These are phyloP conservation scores for Valencia hispanica DNA, from an alignment of 2,797 vertebrate species.

Conservation along the genomic window DNA sequence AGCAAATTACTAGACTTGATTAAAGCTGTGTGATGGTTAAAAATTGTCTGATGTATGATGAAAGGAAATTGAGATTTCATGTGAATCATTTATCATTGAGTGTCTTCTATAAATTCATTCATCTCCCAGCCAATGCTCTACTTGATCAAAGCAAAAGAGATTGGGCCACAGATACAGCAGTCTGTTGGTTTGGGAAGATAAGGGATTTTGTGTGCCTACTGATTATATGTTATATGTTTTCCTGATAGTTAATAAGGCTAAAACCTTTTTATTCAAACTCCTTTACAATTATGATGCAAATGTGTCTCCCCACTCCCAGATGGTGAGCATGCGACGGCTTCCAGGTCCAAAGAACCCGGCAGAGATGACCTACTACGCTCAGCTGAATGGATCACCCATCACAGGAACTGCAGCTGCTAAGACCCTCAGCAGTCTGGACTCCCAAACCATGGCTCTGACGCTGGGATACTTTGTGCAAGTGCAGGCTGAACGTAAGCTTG, in stretches of 20 bases:
- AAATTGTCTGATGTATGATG: slow-evolving; percentile 63
- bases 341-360: slow-evolving; percentile 93
- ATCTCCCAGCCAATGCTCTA: slow-evolving; percentile 38
- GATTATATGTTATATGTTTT: neutral
- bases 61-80: slow-evolving; percentile 60
- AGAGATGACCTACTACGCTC: slow-evolving; percentile 94
- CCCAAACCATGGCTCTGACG: slow-evolving; percentile 96
- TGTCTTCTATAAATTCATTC: slow-evolving; percentile 44
- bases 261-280: slow-evolving; percentile 1
- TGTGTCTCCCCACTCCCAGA: slow-evolving; percentile 72
- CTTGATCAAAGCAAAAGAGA: slow-evolving; percentile 50
- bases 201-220: neutral
- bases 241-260: neutral
- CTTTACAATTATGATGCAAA: neutral
- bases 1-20: slow-evolving; percentile 62
- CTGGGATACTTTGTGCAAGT: slow-evolving; percentile 95
- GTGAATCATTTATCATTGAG: slow-evolving; percentile 54
- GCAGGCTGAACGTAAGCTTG: slow-evolving; percentile 93
- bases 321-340: slow-evolving; percentile 94
- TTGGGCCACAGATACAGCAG: slow-evolving; percentile 15
- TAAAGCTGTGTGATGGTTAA: slow-evolving; percentile 53
- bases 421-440: slow-evolving; percentile 94
- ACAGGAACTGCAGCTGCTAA: slow-evolving; percentile 91
- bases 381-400: slow-evolving; percentile 89
- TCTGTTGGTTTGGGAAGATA: slow-evolving; percentile 17